These are phyloP conservation scores for Clangula hyemalis DNA, from an alignment of 2,797 vertebrate genomes.

Conservation along the genomic window DNA sequence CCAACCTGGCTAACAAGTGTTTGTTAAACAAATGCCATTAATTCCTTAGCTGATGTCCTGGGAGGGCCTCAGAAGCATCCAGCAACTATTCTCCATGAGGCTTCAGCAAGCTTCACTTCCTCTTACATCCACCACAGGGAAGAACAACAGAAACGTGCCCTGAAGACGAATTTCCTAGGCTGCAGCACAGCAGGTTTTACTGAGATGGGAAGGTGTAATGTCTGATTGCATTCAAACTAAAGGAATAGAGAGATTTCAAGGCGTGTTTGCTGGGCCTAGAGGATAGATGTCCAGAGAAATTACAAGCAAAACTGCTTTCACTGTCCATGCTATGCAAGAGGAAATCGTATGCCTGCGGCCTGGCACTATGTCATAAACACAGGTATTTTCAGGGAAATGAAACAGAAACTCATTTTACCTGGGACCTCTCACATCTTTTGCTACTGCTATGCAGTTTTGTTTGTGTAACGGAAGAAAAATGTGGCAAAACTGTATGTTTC, in stretches of 20 bases:
- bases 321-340: not conserved
- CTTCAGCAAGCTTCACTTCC: not conserved
- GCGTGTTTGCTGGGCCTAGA: not conserved
- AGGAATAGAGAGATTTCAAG: not conserved
- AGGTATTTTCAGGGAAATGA: not conserved
- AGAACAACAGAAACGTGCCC: not conserved
- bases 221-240: not conserved
- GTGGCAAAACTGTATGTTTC: not conserved
- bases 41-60: not conserved
- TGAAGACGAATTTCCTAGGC: not conserved
- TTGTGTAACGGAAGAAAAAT: not conserved
- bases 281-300: not conserved
- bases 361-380: not conserved
- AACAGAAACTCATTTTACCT: not conserved
- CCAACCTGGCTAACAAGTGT: not conserved
- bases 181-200: not conserved
- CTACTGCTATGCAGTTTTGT: not conserved
- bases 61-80: not conserved
- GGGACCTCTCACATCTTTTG: not conserved
- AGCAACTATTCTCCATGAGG: not conserved
- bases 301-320: not conserved
- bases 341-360: not conserved
- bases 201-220: not conserved
- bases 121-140: not conserved
- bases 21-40: not conserved